Evolutionary conservation across 2,888 invertebrate genomes (phyloP), one percentile per base, ranked within the genome.

Genomic region (Perizoma affinitatum): DNA sequence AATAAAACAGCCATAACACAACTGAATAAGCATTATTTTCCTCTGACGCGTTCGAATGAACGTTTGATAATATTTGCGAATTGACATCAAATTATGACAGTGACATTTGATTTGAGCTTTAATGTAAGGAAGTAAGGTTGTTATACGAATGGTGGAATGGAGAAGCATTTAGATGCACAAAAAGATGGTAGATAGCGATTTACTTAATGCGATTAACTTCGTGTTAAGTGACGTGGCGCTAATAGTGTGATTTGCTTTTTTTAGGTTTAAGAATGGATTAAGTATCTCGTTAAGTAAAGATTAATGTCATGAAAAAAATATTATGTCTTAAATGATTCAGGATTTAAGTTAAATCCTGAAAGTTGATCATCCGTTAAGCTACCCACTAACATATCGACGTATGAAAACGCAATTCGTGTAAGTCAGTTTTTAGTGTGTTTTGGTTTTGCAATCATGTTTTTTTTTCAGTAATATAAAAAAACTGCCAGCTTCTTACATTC

Each of bases 211-310:
- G 89, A 90, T 90, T 89, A 89, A 88, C 84, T 85, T 68, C 66
- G 76, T 71, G 84, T 78, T 86, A 88, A 89, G 87, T 88, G 90
- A 88, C 88, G 83, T 79, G 80, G 78, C 79, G 87, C 87, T 88
- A 90, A 90, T 88, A 89, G 88, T 84, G 84, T 82, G 75, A 76
- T 79, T 83, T 78, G 70, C 69, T 75, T 77, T 74, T 67, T 73
- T 79, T 77, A 45, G 38, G 9, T 46, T 48, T 58, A 22, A 22
- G 22, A 38, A 38, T 38, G 38, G 38, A 6, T 38, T 38, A 44
- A 55, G 63, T 48, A 58, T 43, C 63, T 63, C 52, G 55, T 55
- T 62, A 58, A 57, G 51, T 52, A 58, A 36, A 33, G 38, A 50
- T 56, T 40, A 10, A 36, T 8, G 34, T 9, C 41, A n/a, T 38